These are phyloP conservation scores for Acromyrmex echinatior DNA, from an alignment of 1,140 invertebrate genomes.

Conservation along the genomic window DNA sequence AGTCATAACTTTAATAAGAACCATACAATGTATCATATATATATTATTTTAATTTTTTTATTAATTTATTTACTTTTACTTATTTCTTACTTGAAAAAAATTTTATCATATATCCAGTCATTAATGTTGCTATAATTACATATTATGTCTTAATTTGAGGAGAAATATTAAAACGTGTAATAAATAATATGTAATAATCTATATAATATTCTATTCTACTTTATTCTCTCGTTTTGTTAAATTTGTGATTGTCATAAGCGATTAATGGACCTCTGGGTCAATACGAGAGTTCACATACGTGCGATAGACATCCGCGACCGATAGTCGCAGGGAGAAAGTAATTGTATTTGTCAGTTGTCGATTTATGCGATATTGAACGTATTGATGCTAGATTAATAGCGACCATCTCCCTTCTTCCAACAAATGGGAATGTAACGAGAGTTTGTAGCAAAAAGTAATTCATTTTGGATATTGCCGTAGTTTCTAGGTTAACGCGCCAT, in stretches of 20 bases:
- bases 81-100: too few species aligned
- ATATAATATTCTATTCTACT: too few species aligned
- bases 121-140: too few species aligned
- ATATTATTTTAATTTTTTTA: too few species aligned
- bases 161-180: too few species aligned
- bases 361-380: slow-evolving; percentile 7
- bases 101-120: too few species aligned
- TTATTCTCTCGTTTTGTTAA: slow-evolving; percentile 17
- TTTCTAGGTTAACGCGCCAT: slow-evolving; percentile 38
- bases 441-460: background rate
- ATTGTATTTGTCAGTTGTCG: background rate
- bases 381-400: slow-evolving; percentile 33
- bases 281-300: background rate
- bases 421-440: slow-evolving; percentile 3
- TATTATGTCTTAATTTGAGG: too few species aligned
- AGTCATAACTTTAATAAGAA: too few species aligned
- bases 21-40: too few species aligned
- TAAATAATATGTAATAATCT: too few species aligned
- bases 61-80: too few species aligned
- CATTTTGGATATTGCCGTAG: slow-evolving; percentile 17
- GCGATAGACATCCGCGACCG: background rate
- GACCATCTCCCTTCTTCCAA: background rate
- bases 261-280: background rate
- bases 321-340: slow-evolving; percentile 11
- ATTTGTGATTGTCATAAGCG: background rate